Conservation (phyloP, 2,113 vertebrate species). For the Rhabdornis inornatus region DNA sequence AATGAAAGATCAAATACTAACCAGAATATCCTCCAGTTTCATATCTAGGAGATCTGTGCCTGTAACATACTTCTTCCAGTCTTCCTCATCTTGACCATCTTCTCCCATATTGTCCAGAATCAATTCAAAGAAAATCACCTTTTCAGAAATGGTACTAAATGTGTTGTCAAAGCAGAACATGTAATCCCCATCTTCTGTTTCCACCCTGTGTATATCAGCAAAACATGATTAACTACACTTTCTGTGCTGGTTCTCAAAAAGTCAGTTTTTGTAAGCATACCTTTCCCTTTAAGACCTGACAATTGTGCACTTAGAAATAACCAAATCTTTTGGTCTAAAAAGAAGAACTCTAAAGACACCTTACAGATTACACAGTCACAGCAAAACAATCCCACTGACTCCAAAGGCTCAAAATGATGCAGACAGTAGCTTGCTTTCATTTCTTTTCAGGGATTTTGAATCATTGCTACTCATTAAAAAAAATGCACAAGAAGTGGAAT, state of each 20-base stretch:
- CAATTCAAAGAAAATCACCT: conserved; percentile 98
- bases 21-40: conserved; percentile 97
- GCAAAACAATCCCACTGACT: background rate
- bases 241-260: background rate
- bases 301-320: background rate
- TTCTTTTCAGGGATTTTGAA: background rate
- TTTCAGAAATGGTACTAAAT: conserved; percentile 93
- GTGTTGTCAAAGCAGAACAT: conserved; percentile 99
- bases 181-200: conserved; percentile 94
- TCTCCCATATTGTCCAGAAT: conserved; percentile 94
- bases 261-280: background rate
- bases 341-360: background rate
- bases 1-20: conserved; percentile 59
- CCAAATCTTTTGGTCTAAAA: background rate
- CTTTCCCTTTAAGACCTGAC: background rate
- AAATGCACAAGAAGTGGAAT: background rate
- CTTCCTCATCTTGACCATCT: conserved; percentile 79
- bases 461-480: background rate
- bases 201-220: conserved; percentile 75
- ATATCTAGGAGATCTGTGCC: conserved; percentile 91
- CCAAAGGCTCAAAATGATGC: background rate
- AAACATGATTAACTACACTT: background rate
- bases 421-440: background rate
- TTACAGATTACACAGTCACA: background rate
- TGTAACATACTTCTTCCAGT: conserved; percentile 92